Evolutionary conservation across 2,113 vertebrate genomes (phyloP), one percentile per base, ranked within the genome.

Genomic region (Malurus melanocephalus): DNA sequence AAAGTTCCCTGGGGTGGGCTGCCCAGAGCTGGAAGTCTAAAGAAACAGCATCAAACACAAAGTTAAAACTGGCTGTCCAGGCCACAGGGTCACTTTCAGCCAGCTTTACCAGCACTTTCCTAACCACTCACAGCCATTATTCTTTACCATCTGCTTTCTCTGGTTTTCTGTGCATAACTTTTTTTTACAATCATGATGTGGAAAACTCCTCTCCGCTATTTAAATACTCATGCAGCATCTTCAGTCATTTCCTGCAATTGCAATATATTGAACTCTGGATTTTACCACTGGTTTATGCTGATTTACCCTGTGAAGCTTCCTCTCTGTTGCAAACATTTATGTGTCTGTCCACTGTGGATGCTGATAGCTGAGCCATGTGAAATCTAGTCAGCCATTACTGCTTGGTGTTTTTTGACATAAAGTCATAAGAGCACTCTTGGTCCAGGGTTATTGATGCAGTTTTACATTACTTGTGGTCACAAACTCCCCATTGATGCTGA

Each of bases 401-500:
- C 16, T 61, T 0, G 0, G 6, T 13, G 3, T 32, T 75, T 32
- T 23, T 9, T 74, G 40, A 32, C 17, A 12, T 46, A 9, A 65
- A 61, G 11, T 18, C 15, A n/a, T 16, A 67, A 53, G 6, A 40
- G 7, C 13, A 27, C 2, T 62, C n/a, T 38, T 1, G 0, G 13
- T 28, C 28, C 27, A 16, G 26, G 13, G 15, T 1, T 64, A 13
- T 27, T 33, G 11, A 10, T 0, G 1, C 30, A 5, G 6, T 42
- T 68, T 33, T 42, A 11, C 0, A 0, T 7, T 45, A 18, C 16
- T 21, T 4, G 0, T 27, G 14, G 20, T 45, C 40, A 48, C 19
- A 32, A 43, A 27, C 6, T 35, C 24, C 5, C 18, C 1, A 0
- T 20, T 3, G 0, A 8, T 60, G 21, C 26, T 7, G 0, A 10